Percentiles rank a stretch among this genome's conserved stretches.
These are phyloP conservation scores for Aramus guarauna DNA, from an alignment of 2,113 vertebrate species.

Conservation along the genomic window DNA sequence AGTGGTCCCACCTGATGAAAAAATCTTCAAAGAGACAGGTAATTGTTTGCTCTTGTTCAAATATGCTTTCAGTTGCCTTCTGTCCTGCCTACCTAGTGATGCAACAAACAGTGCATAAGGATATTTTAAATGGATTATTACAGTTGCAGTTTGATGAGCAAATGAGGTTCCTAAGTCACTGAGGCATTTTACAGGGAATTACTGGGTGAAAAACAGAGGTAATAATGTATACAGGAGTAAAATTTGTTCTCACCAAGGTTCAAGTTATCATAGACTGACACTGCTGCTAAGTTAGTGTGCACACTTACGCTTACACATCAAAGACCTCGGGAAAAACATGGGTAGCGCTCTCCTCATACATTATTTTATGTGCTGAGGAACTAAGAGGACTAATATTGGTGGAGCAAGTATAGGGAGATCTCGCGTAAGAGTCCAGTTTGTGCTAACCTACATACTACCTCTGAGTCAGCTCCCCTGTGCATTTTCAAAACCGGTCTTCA, in stretches of 20 bases:
- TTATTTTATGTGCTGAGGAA: not conserved
- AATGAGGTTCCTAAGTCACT: not conserved
- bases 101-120: not conserved
- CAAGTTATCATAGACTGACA: not conserved
- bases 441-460: not conserved
- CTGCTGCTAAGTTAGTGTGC: not conserved
- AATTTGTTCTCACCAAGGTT: not conserved
- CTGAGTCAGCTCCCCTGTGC: not conserved
- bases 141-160: not conserved
- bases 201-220: not conserved
- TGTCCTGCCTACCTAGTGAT: not conserved
- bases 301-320: not conserved
- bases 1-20: slow-evolving; percentile 89
- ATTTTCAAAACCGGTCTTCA: slow-evolving; percentile 22
- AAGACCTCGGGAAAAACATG: not conserved
- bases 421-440: not conserved
- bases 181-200: not conserved
- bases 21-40: slow-evolving; percentile 95
- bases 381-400: not conserved
- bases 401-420: not conserved
- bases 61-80: not conserved
- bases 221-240: not conserved
- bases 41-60: not conserved
- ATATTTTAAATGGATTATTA: not conserved
- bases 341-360: not conserved